Base-by-base conservation (phyloP, 2,113 vertebrate genomes). In the Galemys pyrenaicus region DNA sequence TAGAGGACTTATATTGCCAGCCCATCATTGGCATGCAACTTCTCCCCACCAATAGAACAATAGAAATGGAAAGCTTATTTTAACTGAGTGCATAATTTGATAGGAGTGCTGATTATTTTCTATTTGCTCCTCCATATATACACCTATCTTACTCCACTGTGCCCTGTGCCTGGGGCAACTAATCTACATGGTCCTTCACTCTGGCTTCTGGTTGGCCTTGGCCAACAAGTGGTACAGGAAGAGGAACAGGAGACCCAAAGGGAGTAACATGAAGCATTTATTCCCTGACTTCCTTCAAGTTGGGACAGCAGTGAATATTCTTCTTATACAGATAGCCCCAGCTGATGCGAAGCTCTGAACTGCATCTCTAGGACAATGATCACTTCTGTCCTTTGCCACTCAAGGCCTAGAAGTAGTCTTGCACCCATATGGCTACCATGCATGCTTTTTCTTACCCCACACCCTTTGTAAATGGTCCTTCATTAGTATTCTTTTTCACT, bases 1-100 rank as follows among this genome's bases (percentile, higher is more conserved):
- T 75, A 87, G 39, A 89, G 24, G 70, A 17, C 64, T 83, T 89
- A 93, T 74, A 89, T 91, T 73, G 35, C 67, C 32, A 70, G 12
- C 11, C 28, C 1, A 65, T 62, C 39, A 28, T 1, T 87, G 20
- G 24, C 56, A 74, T 41, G 30, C 37, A 92, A 68, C 15, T 80
- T 81, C 56, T 75, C 60, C n/a, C 74, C 79, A 6, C 13, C 46
- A 39, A 58, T 0, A 89, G 37, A 70, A 68, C 10, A 71, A 74
- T 0, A 91, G 68, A 78, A 74, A 74, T 56, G 5, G 68, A 77
- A 92, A 64, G 73, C 49, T 13, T 58, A 71, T 49, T 92, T 79
- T 67, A 65, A 39, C 60, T 79, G 19, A 82, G 26, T 51, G 30
- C 12, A 39, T 28, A 28, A 24, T 46, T 56, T 78, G 28, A 74